phyloP scores from a whole-genome alignment of 37 sponge, comb jelly and placozoan genomes.

The Geodia barretti region DNA sequence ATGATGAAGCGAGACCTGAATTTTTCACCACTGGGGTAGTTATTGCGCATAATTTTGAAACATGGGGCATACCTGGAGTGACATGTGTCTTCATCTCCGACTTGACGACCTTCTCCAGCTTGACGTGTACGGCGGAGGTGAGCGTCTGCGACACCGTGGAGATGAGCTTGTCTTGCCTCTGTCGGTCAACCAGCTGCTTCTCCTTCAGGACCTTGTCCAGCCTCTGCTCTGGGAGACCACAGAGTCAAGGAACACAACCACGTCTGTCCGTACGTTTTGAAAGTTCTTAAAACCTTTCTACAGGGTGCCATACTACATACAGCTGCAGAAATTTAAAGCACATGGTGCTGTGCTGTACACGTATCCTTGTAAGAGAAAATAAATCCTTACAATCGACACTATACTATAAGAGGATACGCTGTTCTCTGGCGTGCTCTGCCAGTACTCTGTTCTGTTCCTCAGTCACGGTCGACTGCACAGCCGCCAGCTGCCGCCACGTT shows the following conservation, averaged over 20 bases:
- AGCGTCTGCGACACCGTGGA: slow-evolving; percentile 49
- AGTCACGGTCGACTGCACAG: not conserved
- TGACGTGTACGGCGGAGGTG: slow-evolving; percentile 47
- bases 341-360: no score
- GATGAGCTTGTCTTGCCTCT: slow-evolving; percentile 59
- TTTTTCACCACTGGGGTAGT: no score
- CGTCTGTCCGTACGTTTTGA: not conserved
- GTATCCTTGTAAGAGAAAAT: no score
- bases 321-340: no score
- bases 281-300: not conserved
- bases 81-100: slow-evolving; percentile 73
- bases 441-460: slow-evolving; percentile 19
- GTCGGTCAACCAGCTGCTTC: slow-evolving; percentile 47
- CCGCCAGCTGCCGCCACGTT: slow-evolving; percentile 8
- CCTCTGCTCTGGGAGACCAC: slow-evolving; percentile 58
- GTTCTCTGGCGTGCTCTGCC: slow-evolving; percentile 26
- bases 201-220: slow-evolving; percentile 47
- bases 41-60: no score
- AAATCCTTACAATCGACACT: no score
- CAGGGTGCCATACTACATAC: not conserved
- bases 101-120: slow-evolving; percentile 81
- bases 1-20: no score
- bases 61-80: slow-evolving; percentile 58
- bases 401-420: no score
- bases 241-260: slow-evolving; percentile 27